A percentile compares a stretch with the other conserved stretches of the same genome.
phyloP scores from a whole-genome alignment of 2,113 vertebrate species.

The Oreotrochilus melanogaster region DNA sequence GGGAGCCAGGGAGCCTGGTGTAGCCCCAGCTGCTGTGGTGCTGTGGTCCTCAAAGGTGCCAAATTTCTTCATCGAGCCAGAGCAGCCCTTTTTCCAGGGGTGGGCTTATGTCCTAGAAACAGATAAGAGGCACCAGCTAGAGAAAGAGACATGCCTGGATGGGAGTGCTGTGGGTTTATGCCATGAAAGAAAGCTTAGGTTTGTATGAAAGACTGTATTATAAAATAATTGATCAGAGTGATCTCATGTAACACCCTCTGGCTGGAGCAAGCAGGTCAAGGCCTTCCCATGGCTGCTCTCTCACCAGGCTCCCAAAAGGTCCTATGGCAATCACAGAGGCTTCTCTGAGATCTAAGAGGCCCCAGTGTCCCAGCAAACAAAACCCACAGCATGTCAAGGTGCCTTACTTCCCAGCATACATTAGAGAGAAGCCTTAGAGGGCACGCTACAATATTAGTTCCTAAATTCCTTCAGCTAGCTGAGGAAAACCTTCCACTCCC shows the following conservation, averaged over 20 bases:
- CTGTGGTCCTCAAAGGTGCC: accelerated
- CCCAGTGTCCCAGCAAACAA: accelerated
- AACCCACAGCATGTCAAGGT: accelerated
- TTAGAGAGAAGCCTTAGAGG: not conserved
- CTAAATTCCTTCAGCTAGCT: not conserved
- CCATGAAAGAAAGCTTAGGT: not conserved
- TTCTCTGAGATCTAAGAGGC: not conserved
- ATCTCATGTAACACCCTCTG: not conserved
- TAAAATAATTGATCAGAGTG: not conserved
- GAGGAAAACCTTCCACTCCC: not conserved
- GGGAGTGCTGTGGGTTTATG: not conserved
- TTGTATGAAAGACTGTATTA: not conserved
- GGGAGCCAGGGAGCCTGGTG: not conserved
- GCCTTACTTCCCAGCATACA: accelerated
- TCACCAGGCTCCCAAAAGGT: not conserved
- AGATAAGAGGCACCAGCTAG: not conserved
- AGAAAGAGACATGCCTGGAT: not conserved
- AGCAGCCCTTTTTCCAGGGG: not conserved
- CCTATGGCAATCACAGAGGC: accelerated
- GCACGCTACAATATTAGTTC: accelerated
- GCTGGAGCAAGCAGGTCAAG: not conserved
- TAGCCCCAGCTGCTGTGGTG: not conserved
- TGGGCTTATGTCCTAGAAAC: not conserved
- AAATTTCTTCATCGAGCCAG: accelerated
- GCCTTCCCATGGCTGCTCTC: not conserved